phyloP scores from a whole-genome alignment of 2,113 vertebrate species.

The Lagopus leucura region DNA sequence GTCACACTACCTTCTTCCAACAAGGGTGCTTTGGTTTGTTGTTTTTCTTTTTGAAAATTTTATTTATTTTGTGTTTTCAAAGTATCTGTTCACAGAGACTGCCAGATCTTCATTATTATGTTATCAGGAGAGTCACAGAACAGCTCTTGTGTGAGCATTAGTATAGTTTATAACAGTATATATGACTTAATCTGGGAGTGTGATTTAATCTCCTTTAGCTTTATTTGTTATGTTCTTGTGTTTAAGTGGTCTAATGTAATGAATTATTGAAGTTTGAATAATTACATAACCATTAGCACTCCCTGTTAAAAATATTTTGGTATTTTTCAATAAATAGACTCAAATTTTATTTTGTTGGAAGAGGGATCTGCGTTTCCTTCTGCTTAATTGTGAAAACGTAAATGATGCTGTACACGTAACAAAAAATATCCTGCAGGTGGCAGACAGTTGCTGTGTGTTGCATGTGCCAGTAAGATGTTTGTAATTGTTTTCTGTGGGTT shows the following conservation, averaged over 20 bases:
- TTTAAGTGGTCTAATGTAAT: not conserved
- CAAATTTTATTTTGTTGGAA: not conserved
- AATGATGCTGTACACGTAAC: not conserved
- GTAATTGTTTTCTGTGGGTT: not conserved
- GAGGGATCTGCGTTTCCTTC: not conserved
- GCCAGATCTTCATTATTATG: not conserved
- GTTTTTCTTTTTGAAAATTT: not conserved
- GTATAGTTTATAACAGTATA: not conserved
- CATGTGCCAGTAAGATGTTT: not conserved
- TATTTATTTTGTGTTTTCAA: not conserved
- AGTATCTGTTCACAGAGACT: not conserved
- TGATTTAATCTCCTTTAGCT: not conserved
- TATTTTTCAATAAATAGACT: not conserved
- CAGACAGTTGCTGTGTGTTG: not conserved
- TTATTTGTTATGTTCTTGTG: not conserved
- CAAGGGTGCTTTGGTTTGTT: not conserved
- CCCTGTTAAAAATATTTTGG: not conserved
- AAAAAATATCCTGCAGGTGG: slow-evolving; percentile 37
- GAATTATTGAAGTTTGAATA: not conserved
- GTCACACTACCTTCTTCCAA: not conserved
- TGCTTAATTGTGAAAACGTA: not conserved
- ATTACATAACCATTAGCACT: not conserved
- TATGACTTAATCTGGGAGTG: not conserved
- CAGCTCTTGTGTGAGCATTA: not conserved
- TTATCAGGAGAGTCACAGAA: not conserved